Percentiles rank a stretch among this genome's conserved stretches.
These are phyloP conservation scores for Echeneis naucrates DNA, from an alignment of 2,797 vertebrate genomes.

Conservation along the genomic window DNA sequence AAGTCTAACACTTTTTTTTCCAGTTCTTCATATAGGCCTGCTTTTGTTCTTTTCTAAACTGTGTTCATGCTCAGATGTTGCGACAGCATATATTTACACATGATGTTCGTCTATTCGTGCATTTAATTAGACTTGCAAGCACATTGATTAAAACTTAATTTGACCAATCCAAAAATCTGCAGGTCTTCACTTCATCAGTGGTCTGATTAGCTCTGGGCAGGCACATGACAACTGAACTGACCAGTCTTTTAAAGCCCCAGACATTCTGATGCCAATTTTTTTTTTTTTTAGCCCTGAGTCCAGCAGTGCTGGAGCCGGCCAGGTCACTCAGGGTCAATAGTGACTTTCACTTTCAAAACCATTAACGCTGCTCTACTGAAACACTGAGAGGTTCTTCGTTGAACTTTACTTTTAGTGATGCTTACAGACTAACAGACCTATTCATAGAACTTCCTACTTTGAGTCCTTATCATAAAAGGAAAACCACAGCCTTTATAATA, in stretches of 20 bases:
- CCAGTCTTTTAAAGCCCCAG: constrained; percentile 23
- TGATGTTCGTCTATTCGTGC: background rate
- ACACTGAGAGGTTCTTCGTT: background rate
- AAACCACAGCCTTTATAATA: background rate
- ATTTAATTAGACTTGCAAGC: background rate
- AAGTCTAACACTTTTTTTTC: too few relatives aligned
- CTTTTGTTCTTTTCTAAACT: too few relatives aligned
- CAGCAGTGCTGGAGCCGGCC: constrained; percentile 41
- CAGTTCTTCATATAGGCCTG: too few relatives aligned
- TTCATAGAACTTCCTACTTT: too few relatives aligned
- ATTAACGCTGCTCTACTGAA: background rate
- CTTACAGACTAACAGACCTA: background rate
- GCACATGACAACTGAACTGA: constrained; percentile 6
- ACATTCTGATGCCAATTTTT: background rate
- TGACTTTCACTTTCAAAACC: constrained; percentile 11
- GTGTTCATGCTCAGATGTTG: background rate
- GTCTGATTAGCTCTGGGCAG: background rate
- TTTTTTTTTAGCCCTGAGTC: constrained; percentile 46
- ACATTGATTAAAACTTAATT: too few relatives aligned
- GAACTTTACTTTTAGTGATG: background rate
- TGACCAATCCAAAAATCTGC: too few relatives aligned
- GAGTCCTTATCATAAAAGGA: too few relatives aligned
- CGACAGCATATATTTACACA: background rate
- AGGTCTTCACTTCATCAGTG: too few relatives aligned
- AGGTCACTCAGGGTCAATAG: constrained; percentile 50